Percentiles rank a stretch among this genome's conserved stretches.
Evolutionary conservation across 2,797 vertebrate species (phyloP).

Genomic region (Choloepus didactylus): DNA sequence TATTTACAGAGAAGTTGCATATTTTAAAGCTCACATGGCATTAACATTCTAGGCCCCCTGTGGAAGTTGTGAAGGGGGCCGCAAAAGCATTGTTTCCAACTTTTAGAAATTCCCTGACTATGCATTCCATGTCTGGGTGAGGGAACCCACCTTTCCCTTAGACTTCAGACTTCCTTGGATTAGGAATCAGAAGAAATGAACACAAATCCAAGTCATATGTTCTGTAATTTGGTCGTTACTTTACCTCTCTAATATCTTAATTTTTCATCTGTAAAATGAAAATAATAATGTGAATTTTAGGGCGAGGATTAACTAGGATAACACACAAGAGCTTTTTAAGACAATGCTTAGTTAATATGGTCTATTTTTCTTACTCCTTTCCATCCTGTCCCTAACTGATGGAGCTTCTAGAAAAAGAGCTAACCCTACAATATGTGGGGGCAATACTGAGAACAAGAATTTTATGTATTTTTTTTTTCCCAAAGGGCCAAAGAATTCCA

Average conservation of each 20-base stretch:
- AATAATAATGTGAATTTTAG: constrained; percentile 22
- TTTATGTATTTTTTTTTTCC: neutral
- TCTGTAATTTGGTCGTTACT: neutral
- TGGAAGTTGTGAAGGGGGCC: neutral
- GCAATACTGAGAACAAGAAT: constrained; percentile 14
- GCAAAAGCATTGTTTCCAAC: neutral
- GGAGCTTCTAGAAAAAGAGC: constrained; percentile 42
- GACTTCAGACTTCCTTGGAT: neutral
- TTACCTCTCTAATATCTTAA: neutral
- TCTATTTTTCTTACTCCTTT: constrained; percentile 46
- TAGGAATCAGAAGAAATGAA: constrained; percentile 52
- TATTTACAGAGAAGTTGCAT: constrained; percentile 32
- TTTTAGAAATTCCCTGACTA: constrained; percentile 27
- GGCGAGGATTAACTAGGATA: constrained; percentile 28
- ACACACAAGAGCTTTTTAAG: neutral
- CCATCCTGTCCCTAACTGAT: neutral
- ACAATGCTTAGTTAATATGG: neutral
- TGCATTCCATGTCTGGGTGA: neutral
- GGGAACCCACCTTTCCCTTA: neutral
- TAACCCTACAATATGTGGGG: neutral
- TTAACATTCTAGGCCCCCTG: neutral
- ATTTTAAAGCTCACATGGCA: constrained; percentile 21
- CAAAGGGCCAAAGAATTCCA: constrained; percentile 24
- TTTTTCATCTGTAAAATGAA: constrained; percentile 50
- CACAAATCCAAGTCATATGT: neutral